Percentiles rank a stretch among this genome's conserved stretches.
Evolutionary conservation across 2,888 invertebrate species (phyloP).

Genomic region (Coleophora flavipennella): DNA sequence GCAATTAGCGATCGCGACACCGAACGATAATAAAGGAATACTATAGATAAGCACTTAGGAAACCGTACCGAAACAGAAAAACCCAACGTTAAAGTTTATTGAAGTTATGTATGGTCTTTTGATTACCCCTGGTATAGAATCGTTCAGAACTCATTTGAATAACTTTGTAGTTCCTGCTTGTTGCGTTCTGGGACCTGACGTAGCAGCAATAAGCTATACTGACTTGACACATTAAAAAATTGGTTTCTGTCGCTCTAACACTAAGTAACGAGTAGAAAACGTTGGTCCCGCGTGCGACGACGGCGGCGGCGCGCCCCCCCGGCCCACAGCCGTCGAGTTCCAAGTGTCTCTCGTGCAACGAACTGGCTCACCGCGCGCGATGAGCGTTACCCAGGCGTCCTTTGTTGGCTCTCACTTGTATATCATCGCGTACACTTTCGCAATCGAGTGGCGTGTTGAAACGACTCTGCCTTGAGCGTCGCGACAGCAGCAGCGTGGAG

Average conservation of each 20-base stretch:
- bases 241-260: conserved; percentile 58
- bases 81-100: conserved; percentile 71
- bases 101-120: conserved; percentile 72
- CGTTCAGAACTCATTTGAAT: conserved; percentile 74
- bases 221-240: conserved; percentile 73
- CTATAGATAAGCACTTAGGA: conserved; percentile 61
- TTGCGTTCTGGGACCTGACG: conserved; percentile 69
- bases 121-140: conserved; percentile 71
- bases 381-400: conserved; percentile 66
- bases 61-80: conserved; percentile 43
- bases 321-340: conserved; percentile 57
- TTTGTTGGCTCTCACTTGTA: conserved; percentile 68
- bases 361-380: conserved; percentile 67
- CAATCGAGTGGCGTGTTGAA: conserved; percentile 65
- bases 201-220: conserved; percentile 71
- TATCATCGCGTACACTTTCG: conserved; percentile 72
- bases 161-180: conserved; percentile 72
- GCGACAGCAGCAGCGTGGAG: conserved; percentile 24
- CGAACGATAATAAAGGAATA: conserved; percentile 58
- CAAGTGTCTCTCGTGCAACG: conserved; percentile 58
- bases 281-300: conserved; percentile 61
- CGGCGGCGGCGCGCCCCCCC: conserved; percentile 66
- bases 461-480: conserved; percentile 51
- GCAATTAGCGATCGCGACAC: conserved; percentile 69
- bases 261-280: conserved; percentile 47